phyloP scores from a whole-genome alignment of 2,797 vertebrate genomes.

The Denticeps clupeoides region DNA sequence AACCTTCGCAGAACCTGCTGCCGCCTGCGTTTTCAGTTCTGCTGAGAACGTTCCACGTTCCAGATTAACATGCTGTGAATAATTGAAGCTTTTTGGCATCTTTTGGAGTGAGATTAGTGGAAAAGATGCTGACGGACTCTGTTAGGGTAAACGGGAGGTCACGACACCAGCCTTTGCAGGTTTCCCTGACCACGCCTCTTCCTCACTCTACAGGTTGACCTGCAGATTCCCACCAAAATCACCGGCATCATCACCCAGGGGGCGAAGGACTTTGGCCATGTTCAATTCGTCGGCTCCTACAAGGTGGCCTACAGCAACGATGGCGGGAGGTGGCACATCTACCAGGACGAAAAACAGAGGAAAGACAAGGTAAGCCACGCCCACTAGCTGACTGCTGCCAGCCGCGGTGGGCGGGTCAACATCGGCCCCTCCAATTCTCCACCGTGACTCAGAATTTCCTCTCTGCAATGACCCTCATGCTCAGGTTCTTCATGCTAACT shows the following conservation, averaged over 20 bases:
- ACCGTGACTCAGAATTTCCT: too few species aligned
- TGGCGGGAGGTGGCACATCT: slow-evolving; percentile 80
- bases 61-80: slow-evolving; percentile 58
- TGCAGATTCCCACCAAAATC: slow-evolving; percentile 85
- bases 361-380: slow-evolving; percentile 85
- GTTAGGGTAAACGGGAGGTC: too few species aligned
- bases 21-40: slow-evolving; percentile 40
- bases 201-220: slow-evolving; percentile 67
- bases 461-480: too few species aligned
- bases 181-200: background rate
- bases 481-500: too few species aligned
- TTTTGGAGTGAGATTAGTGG: slow-evolving; percentile 28
- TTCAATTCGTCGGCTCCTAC: slow-evolving; percentile 96
- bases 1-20: slow-evolving; percentile 43
- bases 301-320: slow-evolving; percentile 92
- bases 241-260: slow-evolving; percentile 96
- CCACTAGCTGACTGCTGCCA: too few species aligned
- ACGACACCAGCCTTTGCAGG: too few species aligned
- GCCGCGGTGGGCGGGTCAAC: too few species aligned
- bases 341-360: slow-evolving; percentile 92
- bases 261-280: slow-evolving; percentile 95
- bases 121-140: slow-evolving; percentile 35
- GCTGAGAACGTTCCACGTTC: slow-evolving; percentile 48
- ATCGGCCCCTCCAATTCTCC: too few species aligned
- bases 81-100: too few species aligned